Conservation (phyloP, 2,888 invertebrate species). For the Acheta domesticus region DNA sequence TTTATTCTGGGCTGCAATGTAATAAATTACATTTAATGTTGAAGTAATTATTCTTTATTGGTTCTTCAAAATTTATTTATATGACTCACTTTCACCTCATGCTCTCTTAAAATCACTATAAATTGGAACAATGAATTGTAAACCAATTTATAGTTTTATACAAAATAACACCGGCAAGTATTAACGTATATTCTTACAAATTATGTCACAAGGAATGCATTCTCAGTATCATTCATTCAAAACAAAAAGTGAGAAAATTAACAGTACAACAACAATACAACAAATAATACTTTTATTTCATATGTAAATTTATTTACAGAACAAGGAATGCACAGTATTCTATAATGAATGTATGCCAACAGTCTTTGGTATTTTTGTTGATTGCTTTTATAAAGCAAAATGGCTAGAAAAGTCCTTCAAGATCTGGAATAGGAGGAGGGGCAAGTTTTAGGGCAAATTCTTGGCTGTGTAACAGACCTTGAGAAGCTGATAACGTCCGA, state of each 20-base stretch:
- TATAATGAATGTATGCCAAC: slow-evolving; percentile 18
- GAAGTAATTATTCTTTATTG: too few relatives aligned
- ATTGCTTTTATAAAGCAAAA: not conserved
- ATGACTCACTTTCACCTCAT: too few relatives aligned
- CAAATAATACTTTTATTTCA: slow-evolving; percentile 11
- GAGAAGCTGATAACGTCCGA: slow-evolving; percentile 12
- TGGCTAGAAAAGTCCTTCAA: slow-evolving; percentile 35
- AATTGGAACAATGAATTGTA: not conserved
- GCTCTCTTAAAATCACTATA: too few relatives aligned
- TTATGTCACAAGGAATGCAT: too few relatives aligned
- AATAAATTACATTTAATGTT: too few relatives aligned
- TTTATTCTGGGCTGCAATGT: too few relatives aligned
- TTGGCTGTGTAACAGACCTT: slow-evolving; percentile 29
- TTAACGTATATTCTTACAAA: too few relatives aligned
- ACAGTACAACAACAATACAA: not conserved
- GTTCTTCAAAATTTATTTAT: too few relatives aligned
- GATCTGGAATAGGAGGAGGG: slow-evolving; percentile 36
- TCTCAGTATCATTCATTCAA: too few relatives aligned
- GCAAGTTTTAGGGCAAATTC: slow-evolving; percentile 35
- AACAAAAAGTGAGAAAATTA: too few relatives aligned
- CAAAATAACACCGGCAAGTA: too few relatives aligned
- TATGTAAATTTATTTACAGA: slow-evolving; percentile 3
- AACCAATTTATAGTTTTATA: not conserved
- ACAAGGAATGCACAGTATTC: not conserved
- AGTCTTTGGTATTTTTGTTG: slow-evolving; percentile 22